Evolutionary conservation across 2,113 vertebrate genomes (phyloP).

Genomic region (Tragelaphus imberbis): DNA sequence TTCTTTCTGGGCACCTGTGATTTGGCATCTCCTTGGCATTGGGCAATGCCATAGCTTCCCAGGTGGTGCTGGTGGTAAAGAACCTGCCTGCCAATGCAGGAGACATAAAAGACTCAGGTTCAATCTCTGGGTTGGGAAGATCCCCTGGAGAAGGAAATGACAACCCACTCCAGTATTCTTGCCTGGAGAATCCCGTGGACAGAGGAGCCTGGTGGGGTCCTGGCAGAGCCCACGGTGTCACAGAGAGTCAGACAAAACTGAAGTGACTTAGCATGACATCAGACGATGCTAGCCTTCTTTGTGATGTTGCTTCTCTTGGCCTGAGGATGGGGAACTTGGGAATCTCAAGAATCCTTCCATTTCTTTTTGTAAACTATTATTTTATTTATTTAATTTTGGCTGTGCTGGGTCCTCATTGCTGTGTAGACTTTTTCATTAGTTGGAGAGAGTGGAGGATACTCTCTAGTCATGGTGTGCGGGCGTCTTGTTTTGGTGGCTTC

Average conservation of each 20-base stretch:
- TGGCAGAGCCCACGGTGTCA: background rate
- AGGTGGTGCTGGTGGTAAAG: background rate
- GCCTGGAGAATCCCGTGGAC: background rate
- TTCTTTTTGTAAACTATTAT: background rate
- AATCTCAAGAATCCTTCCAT: background rate
- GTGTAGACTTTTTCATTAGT: background rate
- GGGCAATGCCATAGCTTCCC: background rate
- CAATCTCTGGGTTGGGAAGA: background rate
- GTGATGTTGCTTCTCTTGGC: background rate
- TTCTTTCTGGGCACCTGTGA: background rate
- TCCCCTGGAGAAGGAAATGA: background rate
- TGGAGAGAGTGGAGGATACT: background rate
- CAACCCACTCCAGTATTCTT: background rate
- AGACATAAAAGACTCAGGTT: background rate
- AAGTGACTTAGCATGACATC: background rate
- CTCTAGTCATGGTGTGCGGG: fast-evolving
- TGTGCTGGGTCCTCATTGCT: background rate
- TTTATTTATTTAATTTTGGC: background rate
- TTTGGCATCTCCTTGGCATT: background rate
- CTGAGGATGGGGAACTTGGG: background rate
- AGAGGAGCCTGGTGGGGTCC: background rate
- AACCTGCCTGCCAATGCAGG: background rate
- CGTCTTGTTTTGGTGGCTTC: background rate
- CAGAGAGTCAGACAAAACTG: background rate
- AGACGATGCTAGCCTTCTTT: background rate